Evolutionary conservation across 2,888 invertebrate species (phyloP).

Genomic region (Platerodrilus igneus): DNA sequence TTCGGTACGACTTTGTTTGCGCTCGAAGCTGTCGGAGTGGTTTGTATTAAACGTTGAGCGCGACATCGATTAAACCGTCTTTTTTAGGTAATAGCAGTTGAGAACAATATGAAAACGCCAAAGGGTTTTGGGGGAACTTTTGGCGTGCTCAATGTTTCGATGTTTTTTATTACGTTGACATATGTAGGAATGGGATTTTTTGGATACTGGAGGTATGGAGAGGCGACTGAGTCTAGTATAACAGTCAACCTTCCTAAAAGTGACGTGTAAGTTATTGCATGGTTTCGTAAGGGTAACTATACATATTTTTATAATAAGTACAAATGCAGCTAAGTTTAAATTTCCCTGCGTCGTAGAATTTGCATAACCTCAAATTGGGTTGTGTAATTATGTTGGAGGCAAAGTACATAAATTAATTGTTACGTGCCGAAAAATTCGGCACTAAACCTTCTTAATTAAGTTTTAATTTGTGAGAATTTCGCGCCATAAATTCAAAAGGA

Average conservation of each 20-base stretch:
- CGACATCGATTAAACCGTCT: conserved; percentile 9
- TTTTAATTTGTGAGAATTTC: too few species aligned
- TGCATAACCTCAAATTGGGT: too few species aligned
- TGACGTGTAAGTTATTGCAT: conserved; percentile 50
- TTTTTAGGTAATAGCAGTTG: conserved; percentile 78
- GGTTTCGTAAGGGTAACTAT: too few species aligned
- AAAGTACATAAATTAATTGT: too few species aligned
- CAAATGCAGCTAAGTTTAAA: too few species aligned
- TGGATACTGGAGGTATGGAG: conserved; percentile 79
- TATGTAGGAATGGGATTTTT: conserved; percentile 78
- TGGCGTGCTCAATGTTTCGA: conserved; percentile 79
- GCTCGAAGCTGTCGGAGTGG: conserved; percentile 90
- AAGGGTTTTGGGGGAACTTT: conserved; percentile 68
- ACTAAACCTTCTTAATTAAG: too few species aligned
- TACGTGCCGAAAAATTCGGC: too few species aligned
- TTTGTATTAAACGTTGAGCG: conserved; percentile 49
- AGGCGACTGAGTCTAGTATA: conserved; percentile 64
- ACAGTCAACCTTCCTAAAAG: conserved; percentile 72
- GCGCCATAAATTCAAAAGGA: too few species aligned
- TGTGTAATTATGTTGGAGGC: too few species aligned
- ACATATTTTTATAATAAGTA: too few species aligned
- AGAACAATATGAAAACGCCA: conserved; percentile 86
- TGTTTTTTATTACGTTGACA: conserved; percentile 69
- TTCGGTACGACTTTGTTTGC: conserved; percentile 96
- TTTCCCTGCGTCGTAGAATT: too few species aligned